Percentiles rank a stretch among this genome's conserved stretches.
phyloP scores from a whole-genome alignment of 2,888 invertebrate species.

The Drosophila koepferae region DNA sequence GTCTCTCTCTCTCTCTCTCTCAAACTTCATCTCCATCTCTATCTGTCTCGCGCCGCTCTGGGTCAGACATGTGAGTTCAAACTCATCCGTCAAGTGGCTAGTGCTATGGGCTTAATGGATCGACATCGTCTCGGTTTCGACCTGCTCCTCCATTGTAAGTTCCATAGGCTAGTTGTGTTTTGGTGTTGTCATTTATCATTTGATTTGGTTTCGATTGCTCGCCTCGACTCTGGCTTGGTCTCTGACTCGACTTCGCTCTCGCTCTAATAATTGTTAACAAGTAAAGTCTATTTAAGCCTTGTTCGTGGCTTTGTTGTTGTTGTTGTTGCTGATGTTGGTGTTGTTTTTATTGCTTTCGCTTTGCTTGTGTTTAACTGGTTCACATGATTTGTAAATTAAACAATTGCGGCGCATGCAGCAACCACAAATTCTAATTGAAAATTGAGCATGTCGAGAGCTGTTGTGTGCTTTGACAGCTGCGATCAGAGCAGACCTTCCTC shows the following conservation, averaged over 20 bases:
- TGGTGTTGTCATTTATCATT: slow-evolving; percentile 83
- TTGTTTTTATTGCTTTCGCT: slow-evolving; percentile 44
- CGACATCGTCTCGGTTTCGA: slow-evolving; percentile 65
- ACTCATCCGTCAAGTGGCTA: slow-evolving; percentile 83
- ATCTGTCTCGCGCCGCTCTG: slow-evolving; percentile 45
- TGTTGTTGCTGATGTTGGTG: slow-evolving; percentile 18
- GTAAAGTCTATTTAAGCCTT: slow-evolving; percentile 83
- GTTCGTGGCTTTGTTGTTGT: slow-evolving; percentile 58
- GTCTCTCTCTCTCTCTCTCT: slow-evolving; percentile 2
- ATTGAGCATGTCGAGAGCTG: slow-evolving; percentile 70
- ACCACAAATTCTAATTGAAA: slow-evolving; percentile 76
- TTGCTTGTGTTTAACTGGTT: slow-evolving; percentile 73
- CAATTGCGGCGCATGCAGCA: slow-evolving; percentile 74
- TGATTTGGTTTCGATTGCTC: slow-evolving; percentile 80
- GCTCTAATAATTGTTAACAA: slow-evolving; percentile 83
- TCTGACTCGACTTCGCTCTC: slow-evolving; percentile 21
- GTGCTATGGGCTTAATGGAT: slow-evolving; percentile 78
- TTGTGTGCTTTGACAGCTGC: slow-evolving; percentile 76
- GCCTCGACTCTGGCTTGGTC: slow-evolving; percentile 19
- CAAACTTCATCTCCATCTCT: neutral
- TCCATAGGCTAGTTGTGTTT: slow-evolving; percentile 76
- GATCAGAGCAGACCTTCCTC: neutral
- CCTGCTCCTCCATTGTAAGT: slow-evolving; percentile 51
- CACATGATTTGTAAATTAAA: slow-evolving; percentile 84
- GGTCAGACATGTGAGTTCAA: slow-evolving; percentile 84